phyloP scores from a whole-genome alignment of 2,888 invertebrate genomes.

The Netelia inedita region DNA sequence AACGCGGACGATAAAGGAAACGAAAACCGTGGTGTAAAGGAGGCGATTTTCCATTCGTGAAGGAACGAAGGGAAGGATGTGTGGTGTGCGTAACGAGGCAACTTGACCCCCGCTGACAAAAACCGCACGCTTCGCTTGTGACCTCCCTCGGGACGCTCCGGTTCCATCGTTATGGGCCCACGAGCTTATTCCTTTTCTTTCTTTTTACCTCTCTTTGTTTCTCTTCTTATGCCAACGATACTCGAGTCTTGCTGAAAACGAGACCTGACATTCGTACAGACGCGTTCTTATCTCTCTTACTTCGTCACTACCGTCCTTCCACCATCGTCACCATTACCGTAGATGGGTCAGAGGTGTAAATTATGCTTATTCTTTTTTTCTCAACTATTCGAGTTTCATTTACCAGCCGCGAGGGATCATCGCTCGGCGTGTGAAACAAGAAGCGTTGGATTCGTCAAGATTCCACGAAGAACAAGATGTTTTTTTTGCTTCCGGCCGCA shows the following conservation, averaged over 20 bases:
- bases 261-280: conserved; percentile 54
- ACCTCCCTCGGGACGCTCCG: conserved; percentile 65
- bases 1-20: background rate
- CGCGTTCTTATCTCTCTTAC: conserved; percentile 26
- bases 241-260: conserved; percentile 49
- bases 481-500: background rate
- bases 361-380: conserved; percentile 9
- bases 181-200: background rate
- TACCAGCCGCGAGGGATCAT: background rate
- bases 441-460: conserved; percentile 1
- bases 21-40: background rate
- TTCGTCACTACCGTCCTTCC: conserved; percentile 18
- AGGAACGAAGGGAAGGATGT: conserved; percentile 1
- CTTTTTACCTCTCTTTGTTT: conserved; percentile 15
- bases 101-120: conserved; percentile 60
- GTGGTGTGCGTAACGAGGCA: conserved; percentile 66
- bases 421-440: conserved; percentile 43
- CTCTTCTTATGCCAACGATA: conserved; percentile 26
- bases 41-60: background rate
- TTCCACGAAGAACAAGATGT: background rate
- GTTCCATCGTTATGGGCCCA: conserved; percentile 43
- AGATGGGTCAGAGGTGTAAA: background rate
- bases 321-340: conserved; percentile 49
- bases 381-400: background rate
- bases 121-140: conserved; percentile 64